Percentiles rank a stretch among this genome's conserved stretches.
These are phyloP conservation scores for Lipotes vexillifer DNA, from an alignment of 2,113 vertebrate species.

Conservation along the genomic window DNA sequence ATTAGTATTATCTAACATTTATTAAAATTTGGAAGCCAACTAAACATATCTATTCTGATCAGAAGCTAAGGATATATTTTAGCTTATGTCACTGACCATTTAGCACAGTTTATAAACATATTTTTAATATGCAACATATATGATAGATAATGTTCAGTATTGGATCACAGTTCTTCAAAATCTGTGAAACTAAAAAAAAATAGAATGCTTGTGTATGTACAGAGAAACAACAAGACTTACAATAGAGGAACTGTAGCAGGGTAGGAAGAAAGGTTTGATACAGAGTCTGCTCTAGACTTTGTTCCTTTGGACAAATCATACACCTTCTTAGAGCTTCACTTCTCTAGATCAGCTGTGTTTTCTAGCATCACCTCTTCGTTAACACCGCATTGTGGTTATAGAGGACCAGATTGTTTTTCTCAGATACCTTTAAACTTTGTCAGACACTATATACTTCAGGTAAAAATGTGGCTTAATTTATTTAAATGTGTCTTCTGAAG, in stretches of 20 bases:
- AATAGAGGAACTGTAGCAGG: neutral
- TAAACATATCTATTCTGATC: neutral
- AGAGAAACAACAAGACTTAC: neutral
- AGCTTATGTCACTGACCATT: neutral
- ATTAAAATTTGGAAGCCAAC: neutral
- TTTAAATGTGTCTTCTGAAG: neutral
- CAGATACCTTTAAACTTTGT: neutral
- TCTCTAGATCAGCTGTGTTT: neutral
- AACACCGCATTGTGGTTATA: neutral
- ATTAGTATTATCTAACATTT: neutral
- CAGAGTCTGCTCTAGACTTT: neutral
- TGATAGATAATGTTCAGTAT: neutral
- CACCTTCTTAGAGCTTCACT: neutral
- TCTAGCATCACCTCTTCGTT: neutral
- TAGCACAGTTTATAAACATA: neutral
- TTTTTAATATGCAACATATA: neutral
- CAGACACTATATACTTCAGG: neutral
- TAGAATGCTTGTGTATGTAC: no score
- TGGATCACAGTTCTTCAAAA: neutral
- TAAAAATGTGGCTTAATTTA: neutral
- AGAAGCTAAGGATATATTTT: neutral
- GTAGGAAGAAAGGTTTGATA: neutral
- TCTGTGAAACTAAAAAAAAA: neutral
- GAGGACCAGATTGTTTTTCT: neutral
- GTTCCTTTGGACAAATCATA: neutral